Evolutionary conservation across 2,888 invertebrate species (phyloP), one percentile per base, ranked within the genome.

Genomic region (Macrophya alboannulata): DNA sequence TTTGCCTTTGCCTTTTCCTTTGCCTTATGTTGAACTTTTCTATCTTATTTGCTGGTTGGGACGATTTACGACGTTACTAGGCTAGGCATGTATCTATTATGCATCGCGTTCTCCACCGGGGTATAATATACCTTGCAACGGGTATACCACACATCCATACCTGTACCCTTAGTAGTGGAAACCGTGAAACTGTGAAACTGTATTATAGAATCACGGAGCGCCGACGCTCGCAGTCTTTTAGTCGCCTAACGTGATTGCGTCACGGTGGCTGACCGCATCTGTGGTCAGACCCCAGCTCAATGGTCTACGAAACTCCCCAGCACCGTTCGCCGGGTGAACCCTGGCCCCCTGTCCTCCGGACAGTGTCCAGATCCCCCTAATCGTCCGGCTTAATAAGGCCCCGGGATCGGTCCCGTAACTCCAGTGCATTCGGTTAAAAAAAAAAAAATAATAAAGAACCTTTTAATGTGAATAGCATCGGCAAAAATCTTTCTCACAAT

Each of bases 241-340:
- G 62, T 40, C n/a, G 21, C 37, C 31, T 83, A 83, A 83, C 48
- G 83, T 68, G 83, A 83, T 87, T 85, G 86, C 87, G 86, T 88
- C 89, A 89, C 88, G 88, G 88, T 88, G 87, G 90, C 81, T 71
- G 81, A 81, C 85, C 85, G 79, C 90, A 89, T 89, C 89, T 90
- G 90, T 87, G 89, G 86, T 88, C 86, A 85, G 85, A 81, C 85
- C 62, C 65, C 40, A 25, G n/a, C 59, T 51, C 79, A 37, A 55
- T 43, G 81, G 37, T 81, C 43, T 62, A 40, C 37, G 40, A 59
- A 31, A 62, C 59, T 81, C 37, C 51, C 77, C 31, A 31, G 17
- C 17, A 15, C 51, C 48, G 77, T 48, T 77, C 31, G 21, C 59
- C 81, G 43, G 81, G 59, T 62, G 9, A 59, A 62, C 59, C 62